A percentile compares a stretch with the other conserved stretches of the same genome.
These are phyloP conservation scores for Tympanuchus pallidicinctus DNA, from an alignment of 2,113 vertebrate species.

Conservation along the genomic window DNA sequence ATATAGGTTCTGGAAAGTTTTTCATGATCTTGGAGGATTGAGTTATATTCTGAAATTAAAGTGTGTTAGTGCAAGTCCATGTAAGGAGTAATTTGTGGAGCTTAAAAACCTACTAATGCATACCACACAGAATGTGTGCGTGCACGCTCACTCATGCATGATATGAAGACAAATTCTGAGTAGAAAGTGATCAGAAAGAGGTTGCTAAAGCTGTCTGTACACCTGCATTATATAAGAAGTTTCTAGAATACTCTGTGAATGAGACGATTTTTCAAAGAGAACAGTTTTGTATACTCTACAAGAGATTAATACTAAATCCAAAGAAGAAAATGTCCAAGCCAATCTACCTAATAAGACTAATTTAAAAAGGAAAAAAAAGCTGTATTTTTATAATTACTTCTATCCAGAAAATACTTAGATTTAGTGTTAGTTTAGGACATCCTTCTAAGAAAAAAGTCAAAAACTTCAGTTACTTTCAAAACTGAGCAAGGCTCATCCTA, in stretches of 20 bases:
- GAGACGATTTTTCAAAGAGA: background rate
- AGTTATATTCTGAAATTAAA: background rate
- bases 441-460: background rate
- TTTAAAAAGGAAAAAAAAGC: no score
- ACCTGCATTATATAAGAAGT: background rate
- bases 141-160: background rate
- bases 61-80: background rate
- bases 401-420: background rate
- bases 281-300: accelerated
- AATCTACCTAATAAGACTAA: background rate
- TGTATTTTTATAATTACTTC: no score
- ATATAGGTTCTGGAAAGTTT: background rate
- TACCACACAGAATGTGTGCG: background rate
- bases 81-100: background rate
- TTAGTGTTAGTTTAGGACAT: background rate
- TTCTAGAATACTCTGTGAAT: background rate
- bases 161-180: background rate
- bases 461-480: background rate
- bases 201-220: background rate
- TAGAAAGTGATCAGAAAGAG: background rate
- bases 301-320: background rate
- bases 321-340: background rate
- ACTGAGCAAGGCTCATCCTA: background rate
- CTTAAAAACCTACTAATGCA: background rate
- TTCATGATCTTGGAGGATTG: background rate